Evolutionary conservation across 2,888 invertebrate genomes (phyloP).

Genomic region (Nephrotoma guestfalica): DNA sequence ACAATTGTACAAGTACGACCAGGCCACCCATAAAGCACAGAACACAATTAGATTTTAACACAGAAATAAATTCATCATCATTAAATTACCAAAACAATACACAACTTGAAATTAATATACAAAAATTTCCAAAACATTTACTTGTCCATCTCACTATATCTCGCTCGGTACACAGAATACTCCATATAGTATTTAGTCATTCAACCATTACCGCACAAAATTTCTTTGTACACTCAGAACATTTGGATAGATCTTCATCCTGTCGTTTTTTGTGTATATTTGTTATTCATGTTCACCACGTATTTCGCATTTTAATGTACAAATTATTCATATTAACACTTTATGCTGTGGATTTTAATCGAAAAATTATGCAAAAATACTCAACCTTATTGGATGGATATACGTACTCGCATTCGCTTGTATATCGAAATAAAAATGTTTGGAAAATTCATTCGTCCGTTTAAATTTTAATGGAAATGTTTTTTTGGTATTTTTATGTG

Average conservation of each 20-base stretch:
- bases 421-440: background rate
- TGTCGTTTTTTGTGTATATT: background rate
- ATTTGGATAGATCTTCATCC: background rate
- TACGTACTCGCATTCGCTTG: background rate
- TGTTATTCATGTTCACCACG: background rate
- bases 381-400: background rate
- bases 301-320: background rate
- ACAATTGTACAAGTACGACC: background rate
- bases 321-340: conserved; percentile 4
- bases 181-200: background rate
- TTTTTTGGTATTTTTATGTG: background rate
- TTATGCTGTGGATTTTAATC: conserved; percentile 3
- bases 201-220: background rate
- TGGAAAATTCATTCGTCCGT: background rate
- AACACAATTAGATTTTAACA: background rate
- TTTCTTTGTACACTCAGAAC: background rate
- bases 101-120: background rate
- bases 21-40: background rate
- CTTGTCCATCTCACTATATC: background rate
- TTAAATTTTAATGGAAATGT: background rate
- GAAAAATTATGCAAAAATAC: conserved; percentile 2
- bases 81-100: background rate
- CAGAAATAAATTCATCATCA: background rate
- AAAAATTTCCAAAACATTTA: conserved; percentile 3
- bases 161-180: background rate